Evolutionary conservation across 2,797 vertebrate genomes (phyloP), one percentile per base, ranked within the genome.

Genomic region (Gambelia wislizenii): DNA sequence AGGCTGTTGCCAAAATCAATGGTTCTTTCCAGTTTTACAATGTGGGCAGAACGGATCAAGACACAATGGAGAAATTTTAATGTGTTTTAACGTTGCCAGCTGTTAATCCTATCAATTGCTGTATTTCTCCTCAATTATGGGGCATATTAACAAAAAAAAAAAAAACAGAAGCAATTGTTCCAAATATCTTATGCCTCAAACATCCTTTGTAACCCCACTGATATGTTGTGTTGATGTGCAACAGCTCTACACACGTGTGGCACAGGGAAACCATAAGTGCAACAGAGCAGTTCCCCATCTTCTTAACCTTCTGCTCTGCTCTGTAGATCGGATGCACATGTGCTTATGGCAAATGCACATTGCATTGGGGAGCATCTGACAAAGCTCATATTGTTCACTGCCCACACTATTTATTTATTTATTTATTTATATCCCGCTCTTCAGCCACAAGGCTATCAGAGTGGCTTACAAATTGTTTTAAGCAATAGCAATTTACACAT

Each of bases 11-110:
- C 84, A 74, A n/a, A 75, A 49, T 81, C 69, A 75, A 67, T 49
- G n/a, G 77, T 30, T 42, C 22, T 44, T 14, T 42, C 77, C 13
- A 36, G 84, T 64, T 89, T 85, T 89, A 75, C n/a, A 67, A 20
- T 3, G 2, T 49, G 69, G 83, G 70, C 79, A 72, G 22, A 90
- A 6, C 14, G 47, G 33, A 9, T 0, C 81, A 25, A 64, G 1
- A 0, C 0, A 10, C 0, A 2, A 0, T 22, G 14, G 1, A 18
- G 64, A 83, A 13, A 3, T n/a, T 47, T 76, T 44, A 86, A 16
- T 27, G 69, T 2, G 0, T 22, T 70, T 61, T 59, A 76, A 3
- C 0, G 2, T 33, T 30, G 1, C 30, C 64, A 89, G 27, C 42
- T 75, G 44, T 6, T 14, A 2, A 0, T 56, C 33, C 10, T 0